Evolutionary conservation across 92 coral and sea anemone species (phyloP).

Genomic region (Epizoanthus rinbou): DNA sequence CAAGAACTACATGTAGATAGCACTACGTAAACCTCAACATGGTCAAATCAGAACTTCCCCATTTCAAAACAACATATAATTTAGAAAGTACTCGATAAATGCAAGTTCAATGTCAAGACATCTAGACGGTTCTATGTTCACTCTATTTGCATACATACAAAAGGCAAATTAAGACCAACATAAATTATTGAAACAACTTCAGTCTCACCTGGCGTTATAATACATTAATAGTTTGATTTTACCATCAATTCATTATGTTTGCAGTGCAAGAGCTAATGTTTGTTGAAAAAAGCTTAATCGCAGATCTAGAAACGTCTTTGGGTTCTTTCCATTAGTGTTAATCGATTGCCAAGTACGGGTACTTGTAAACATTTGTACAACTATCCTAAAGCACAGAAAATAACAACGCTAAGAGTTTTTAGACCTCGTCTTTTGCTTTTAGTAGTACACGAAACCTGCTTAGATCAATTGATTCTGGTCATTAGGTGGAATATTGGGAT

Average conservation of each 20-base stretch:
- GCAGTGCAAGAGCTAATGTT: neutral
- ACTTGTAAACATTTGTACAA: conserved; percentile 1
- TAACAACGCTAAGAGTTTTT: neutral
- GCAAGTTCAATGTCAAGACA: too few relatives aligned
- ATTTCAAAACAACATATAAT: too few relatives aligned
- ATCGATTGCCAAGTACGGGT: neutral
- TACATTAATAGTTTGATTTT: conserved; percentile 7
- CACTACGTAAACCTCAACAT: too few relatives aligned
- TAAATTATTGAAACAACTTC: conserved; percentile 10
- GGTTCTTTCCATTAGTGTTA: neutral
- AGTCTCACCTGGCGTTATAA: conserved; percentile 21
- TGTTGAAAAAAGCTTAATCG: neutral
- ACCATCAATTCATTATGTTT: neutral
- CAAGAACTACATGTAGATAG: too few relatives aligned
- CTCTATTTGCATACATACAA: too few relatives aligned
- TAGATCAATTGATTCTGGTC: too few relatives aligned
- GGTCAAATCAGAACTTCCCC: too few relatives aligned
- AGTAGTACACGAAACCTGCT: neutral
- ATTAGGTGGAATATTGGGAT: too few relatives aligned
- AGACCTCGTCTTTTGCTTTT: too few relatives aligned
- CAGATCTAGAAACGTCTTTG: conserved; percentile 8
- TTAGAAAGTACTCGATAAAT: too few relatives aligned
- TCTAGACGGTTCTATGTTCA: too few relatives aligned
- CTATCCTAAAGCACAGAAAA: neutral
- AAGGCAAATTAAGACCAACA: neutral